Conservation (phyloP, 2,113 vertebrate genomes). For the Bostrychus sinensis region DNA sequence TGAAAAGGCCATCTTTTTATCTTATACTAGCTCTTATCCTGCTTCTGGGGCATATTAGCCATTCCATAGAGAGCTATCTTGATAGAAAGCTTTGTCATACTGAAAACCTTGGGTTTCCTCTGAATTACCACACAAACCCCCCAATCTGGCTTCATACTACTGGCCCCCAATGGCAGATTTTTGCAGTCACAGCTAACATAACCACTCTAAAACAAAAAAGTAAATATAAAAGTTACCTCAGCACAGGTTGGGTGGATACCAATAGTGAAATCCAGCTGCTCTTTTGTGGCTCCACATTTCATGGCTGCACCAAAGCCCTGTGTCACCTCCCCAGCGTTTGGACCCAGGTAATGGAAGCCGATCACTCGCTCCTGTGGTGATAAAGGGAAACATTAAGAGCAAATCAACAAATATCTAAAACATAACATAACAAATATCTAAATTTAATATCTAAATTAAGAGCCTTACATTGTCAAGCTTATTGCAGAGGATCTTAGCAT, state of each 20-base stretch:
- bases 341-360: slow-evolving; percentile 93
- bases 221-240: slow-evolving; percentile 80
- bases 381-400: neutral
- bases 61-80: no score
- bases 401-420: neutral
- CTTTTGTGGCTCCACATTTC: slow-evolving; percentile 94
- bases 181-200: neutral
- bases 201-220: neutral
- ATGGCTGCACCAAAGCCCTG: slow-evolving; percentile 94
- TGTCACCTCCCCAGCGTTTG: slow-evolving; percentile 95
- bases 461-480: slow-evolving; percentile 85
- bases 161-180: no score
- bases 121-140: no score
- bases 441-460: neutral
- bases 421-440: neutral
- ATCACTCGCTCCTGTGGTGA: slow-evolving; percentile 86
- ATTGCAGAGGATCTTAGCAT: slow-evolving; percentile 92
- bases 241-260: slow-evolving; percentile 97
- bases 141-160: no score
- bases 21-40: no score
- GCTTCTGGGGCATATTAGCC: no score
- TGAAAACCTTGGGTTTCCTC: no score
- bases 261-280: slow-evolving; percentile 87
- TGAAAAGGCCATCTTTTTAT: no score
- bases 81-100: no score